Base-by-base conservation (phyloP, 2,113 vertebrate genomes). In the Petrocephalus microphthalmus region DNA sequence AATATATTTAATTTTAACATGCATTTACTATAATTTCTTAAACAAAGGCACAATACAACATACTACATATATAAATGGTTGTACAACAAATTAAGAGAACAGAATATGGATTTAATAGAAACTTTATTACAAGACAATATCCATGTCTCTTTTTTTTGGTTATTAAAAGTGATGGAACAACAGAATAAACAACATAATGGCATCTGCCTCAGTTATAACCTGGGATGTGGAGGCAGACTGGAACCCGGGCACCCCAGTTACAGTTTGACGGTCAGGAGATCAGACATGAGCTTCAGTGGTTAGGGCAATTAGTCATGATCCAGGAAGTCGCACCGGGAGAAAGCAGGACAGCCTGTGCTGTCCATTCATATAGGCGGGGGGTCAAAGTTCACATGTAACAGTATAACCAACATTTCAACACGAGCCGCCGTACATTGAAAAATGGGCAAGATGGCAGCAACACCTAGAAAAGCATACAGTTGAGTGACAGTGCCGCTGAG, bases 101-200 rank as follows among this genome's bases (percentile, higher is more conserved):
- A 29, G 22, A 81, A 57, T 22, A 20, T 84, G 42, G 33, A 45
- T 84, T 85, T 83, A 67, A 87, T 87, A 83, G 57, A 87, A 87
- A 89, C 42, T 45, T 51, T 56, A 84, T 29, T 87, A 87, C 67
- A 82, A 88, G 87, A 88, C 87, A 56, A 78, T 82, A 88, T 82
- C 49, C 71, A 87, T 74, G 29, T 47, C 19, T 74, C n/a, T n/a
- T n/a, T 37, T 87, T 81, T 53, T 52, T 45, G 60, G 56, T 51
- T 25, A 78, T 22, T 54, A 15, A 78, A 87, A 87, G 13, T 74
- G 37, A 87, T 22, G 37, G 87, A 87, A 57, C 45, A 86, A 60
- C 71, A 87, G 42, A 52, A 71, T 7, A 78, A 47, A 54, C n/a
- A 42, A 7, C 15, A 49, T 42, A 74, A 87, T 37, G 25, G 33